Base-by-base conservation (phyloP, 2,113 vertebrate species). In the Cavia porcellus region DNA sequence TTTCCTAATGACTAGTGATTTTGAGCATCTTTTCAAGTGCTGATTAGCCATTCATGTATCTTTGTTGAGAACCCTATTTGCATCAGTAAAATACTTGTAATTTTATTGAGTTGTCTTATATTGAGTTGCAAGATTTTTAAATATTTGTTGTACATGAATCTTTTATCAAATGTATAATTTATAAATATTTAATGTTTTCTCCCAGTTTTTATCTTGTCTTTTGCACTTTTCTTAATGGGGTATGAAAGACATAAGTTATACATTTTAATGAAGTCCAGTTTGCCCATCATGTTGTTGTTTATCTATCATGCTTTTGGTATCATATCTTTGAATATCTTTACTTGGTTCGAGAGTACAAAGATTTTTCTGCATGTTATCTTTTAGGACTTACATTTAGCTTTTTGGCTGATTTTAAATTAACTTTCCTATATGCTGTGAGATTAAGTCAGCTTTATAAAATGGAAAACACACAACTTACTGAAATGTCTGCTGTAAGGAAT, bases 21-120 rank as follows among this genome's bases (percentile, higher is more conserved):
- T 68, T 91, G 19, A 93, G 55, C 42, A 90, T 95, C 74, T 82
- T 89, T 85, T 57, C 52, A 89, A n/a, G 52, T 70, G 20, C 35
- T 84, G 14, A 50, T 79, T 85, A 80, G 38, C 22, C 42, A 77
- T 84, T 68, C 38, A 59, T 47, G 12, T 28, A 35, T 89, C 22
- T 86, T 96, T 97, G 70, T 38, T 66, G 30, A 92, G 85, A 92
- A 94, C 3, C 50, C 38, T 81, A 57, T 77, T 86, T 24, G 52
- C 17, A 59, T 66, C 9, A 12, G 15, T 52, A 55, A 81, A 79
- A 55, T 89, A 77, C 9, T 81, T 81, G 50, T 47, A 89, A 89
- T 47, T 74, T 42, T 59, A 89, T 89, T 90, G 61, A n/a, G 8
- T 90, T 66, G 8, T 62, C 20, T 88, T 72, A 59, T 38, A 42